A percentile compares a stretch with the other conserved stretches of the same genome.
Conservation (phyloP, 2,113 vertebrate species). For the Falcunculus frontatus region DNA sequence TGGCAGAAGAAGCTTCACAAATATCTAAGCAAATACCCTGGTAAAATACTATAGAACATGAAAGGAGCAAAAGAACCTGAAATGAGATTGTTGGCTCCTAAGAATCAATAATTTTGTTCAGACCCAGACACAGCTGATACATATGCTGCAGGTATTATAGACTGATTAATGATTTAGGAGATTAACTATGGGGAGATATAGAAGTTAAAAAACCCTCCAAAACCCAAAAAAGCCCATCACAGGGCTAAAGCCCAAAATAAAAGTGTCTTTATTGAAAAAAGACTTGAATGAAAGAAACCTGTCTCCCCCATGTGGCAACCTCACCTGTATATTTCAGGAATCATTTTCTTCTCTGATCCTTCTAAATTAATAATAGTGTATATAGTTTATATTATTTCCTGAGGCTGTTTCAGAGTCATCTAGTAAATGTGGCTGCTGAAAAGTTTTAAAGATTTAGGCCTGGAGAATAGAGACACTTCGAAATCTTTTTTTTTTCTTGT, state of each 20-base stretch:
- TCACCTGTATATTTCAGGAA: background rate
- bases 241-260: background rate
- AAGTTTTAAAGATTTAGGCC: background rate
- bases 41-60: background rate
- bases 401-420: background rate
- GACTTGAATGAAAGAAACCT: background rate
- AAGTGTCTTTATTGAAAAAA: background rate
- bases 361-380: background rate
- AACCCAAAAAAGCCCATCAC: background rate
- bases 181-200: background rate
- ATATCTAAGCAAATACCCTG: background rate
- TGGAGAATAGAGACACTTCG: background rate
- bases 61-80: background rate
- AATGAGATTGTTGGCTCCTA: background rate
- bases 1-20: background rate
- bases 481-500: background rate
- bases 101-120: background rate
- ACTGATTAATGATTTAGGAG: background rate
- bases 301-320: fast-evolving
- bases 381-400: background rate
- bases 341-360: background rate
- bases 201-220: background rate
- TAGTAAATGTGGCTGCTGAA: background rate
- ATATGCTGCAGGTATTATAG: background rate
- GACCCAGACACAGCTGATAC: background rate